These are phyloP conservation scores for Protobothrops mucrosquamatus DNA, from an alignment of 2,113 vertebrate species.

Conservation along the genomic window DNA sequence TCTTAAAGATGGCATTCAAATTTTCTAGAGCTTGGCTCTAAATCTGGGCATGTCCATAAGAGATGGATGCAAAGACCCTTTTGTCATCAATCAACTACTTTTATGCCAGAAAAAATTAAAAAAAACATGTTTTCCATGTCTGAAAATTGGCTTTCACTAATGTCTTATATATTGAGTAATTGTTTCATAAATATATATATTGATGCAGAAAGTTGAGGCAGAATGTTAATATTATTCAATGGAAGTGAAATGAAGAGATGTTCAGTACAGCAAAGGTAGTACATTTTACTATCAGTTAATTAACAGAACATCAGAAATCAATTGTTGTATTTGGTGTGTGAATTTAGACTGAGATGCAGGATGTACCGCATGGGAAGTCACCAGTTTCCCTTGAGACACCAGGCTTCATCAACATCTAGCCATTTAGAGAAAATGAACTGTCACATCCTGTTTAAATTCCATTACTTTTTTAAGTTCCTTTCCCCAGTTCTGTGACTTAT, in stretches of 20 bases:
- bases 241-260: neutral
- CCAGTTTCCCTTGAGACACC: neutral
- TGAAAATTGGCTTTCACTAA: neutral
- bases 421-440: neutral
- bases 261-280: neutral
- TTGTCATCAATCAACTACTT: neutral
- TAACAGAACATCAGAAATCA: neutral
- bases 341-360: neutral
- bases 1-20: neutral
- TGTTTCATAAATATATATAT: neutral
- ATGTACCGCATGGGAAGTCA: neutral
- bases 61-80: neutral
- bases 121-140: neutral
- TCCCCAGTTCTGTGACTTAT: constrained; percentile 21
- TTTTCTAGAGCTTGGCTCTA: neutral
- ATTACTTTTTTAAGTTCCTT: neutral
- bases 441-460: neutral
- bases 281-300: neutral
- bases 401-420: neutral
- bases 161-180: neutral
- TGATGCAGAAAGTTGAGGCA: neutral
- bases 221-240: neutral
- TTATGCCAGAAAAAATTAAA: neutral
- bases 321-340: neutral
- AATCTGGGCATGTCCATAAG: neutral